A percentile compares a stretch with the other conserved stretches of the same genome.
Evolutionary conservation across 2,113 vertebrate genomes (phyloP).

Genomic region (Cavia porcellus): DNA sequence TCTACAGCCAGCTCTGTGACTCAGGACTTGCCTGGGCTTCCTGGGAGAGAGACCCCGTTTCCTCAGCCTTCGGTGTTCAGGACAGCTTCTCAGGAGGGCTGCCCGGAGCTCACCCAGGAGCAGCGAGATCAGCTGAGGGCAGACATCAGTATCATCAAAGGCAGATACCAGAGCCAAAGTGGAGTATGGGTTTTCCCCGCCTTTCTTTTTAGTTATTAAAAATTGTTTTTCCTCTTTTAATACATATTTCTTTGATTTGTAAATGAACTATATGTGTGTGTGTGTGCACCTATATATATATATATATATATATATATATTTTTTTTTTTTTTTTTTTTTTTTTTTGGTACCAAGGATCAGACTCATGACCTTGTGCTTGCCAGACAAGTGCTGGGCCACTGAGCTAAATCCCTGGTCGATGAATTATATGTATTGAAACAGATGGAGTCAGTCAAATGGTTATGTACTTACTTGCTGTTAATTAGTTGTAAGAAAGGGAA

Average conservation of each 20-base stretch:
- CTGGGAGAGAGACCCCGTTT: slow-evolving; percentile 86
- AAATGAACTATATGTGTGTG: not conserved
- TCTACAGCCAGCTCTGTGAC: slow-evolving; percentile 92
- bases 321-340: no score
- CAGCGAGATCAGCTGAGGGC: slow-evolving; percentile 90
- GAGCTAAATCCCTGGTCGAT: no score
- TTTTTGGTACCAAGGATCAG: no score
- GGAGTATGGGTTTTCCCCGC: slow-evolving; percentile 85
- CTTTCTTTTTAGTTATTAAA: not conserved
- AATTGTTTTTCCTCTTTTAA: slow-evolving; percentile 19
- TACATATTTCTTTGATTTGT: not conserved
- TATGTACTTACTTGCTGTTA: not conserved
- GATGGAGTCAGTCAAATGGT: not conserved
- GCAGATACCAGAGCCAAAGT: slow-evolving; percentile 89
- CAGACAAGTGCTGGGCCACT: no score
- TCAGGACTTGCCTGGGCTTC: slow-evolving; percentile 87
- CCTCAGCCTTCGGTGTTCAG: slow-evolving; percentile 87
- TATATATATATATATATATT: no score
- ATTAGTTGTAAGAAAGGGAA: slow-evolving; percentile 26
- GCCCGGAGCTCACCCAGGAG: slow-evolving; percentile 90
- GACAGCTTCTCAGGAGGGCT: slow-evolving; percentile 92
- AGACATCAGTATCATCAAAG: slow-evolving; percentile 90
- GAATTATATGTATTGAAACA: not conserved
- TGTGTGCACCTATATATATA: no score
- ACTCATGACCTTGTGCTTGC: no score